Evolutionary conservation across 2,888 invertebrate genomes (phyloP).

Genomic region (Coenonympha arcania): DNA sequence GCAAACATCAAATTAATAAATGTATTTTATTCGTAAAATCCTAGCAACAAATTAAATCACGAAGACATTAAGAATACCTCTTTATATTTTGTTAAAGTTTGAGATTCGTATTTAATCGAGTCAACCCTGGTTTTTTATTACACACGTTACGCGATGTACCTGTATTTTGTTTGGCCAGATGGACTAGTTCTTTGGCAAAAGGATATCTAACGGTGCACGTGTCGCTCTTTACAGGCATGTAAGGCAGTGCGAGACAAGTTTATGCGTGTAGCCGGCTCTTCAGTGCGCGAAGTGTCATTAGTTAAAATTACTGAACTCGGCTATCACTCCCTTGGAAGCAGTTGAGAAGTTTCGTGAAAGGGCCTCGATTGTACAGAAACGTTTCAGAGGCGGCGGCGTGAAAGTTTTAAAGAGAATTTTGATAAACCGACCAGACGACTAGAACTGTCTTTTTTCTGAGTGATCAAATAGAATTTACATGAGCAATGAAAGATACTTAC

Average conservation of each 20-base stretch:
- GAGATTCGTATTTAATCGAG: no score
- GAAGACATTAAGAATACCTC: neutral
- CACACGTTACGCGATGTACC: no score
- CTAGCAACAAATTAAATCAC: neutral
- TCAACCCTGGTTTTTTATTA: neutral
- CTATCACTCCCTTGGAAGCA: constrained; percentile 63
- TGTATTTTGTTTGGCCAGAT: neutral
- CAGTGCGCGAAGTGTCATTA: constrained; percentile 56
- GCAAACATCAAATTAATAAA: neutral
- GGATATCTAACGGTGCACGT: no score
- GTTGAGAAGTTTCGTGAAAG: constrained; percentile 59
- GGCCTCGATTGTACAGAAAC: constrained; percentile 27
- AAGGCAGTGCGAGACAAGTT: constrained; percentile 12
- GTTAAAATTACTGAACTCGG: constrained; percentile 64
- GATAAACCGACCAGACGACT: constrained; percentile 2
- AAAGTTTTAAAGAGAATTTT: constrained; percentile 13
- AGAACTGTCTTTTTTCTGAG: neutral
- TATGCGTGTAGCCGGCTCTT: constrained; percentile 28
- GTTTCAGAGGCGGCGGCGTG: neutral
- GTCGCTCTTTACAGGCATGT: neutral
- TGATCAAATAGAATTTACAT: no score
- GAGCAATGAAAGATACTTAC: no score
- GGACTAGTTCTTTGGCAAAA: neutral
- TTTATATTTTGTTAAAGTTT: neutral
- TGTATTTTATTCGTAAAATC: no score